A percentile compares a stretch with the other conserved stretches of the same genome.
These are phyloP conservation scores for Gryllus bimaculatus DNA, from an alignment of 1,140 invertebrate species.

Conservation along the genomic window DNA sequence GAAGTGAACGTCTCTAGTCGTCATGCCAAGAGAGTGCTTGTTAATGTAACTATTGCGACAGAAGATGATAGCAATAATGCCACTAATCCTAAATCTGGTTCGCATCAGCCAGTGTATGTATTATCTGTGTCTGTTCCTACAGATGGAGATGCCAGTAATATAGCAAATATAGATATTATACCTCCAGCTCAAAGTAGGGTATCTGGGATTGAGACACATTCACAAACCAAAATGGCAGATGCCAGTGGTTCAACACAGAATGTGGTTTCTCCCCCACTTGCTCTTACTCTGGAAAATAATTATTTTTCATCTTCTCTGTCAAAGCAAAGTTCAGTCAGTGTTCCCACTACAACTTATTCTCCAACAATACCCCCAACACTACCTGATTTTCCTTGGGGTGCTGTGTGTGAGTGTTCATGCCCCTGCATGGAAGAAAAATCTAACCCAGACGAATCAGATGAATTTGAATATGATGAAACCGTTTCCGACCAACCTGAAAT, in stretches of 20 bases:
- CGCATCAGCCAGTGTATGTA: conserved; percentile 50
- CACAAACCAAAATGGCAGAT: neutral
- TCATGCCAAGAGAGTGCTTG: conserved; percentile 47
- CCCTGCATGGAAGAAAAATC: conserved; percentile 41
- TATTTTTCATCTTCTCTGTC: neutral
- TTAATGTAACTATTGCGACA: conserved; percentile 64
- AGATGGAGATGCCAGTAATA: conserved; percentile 39
- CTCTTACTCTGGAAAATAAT: conserved; percentile 7
- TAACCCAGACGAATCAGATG: conserved; percentile 13
- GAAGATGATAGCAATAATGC: conserved; percentile 39
- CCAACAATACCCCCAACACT: conserved; percentile 10
- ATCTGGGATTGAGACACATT: neutral
- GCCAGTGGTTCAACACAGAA: conserved; percentile 4
- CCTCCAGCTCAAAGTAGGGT: conserved; percentile 29
- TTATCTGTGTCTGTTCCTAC: conserved; percentile 61
- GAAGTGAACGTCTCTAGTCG: conserved; percentile 8
- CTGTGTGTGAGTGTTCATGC: conserved; percentile 58
- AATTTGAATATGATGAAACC: conserved; percentile 10
- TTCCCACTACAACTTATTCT: neutral
- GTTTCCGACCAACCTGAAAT: conserved; percentile 9
- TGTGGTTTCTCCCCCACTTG: conserved; percentile 15
- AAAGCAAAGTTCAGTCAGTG: neutral
- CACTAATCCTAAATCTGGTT: conserved; percentile 7
- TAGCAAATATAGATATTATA: conserved; percentile 46
- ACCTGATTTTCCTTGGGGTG: conserved; percentile 22